Conservation (phyloP, 2,797 vertebrate species). For the Pterois miles region DNA sequence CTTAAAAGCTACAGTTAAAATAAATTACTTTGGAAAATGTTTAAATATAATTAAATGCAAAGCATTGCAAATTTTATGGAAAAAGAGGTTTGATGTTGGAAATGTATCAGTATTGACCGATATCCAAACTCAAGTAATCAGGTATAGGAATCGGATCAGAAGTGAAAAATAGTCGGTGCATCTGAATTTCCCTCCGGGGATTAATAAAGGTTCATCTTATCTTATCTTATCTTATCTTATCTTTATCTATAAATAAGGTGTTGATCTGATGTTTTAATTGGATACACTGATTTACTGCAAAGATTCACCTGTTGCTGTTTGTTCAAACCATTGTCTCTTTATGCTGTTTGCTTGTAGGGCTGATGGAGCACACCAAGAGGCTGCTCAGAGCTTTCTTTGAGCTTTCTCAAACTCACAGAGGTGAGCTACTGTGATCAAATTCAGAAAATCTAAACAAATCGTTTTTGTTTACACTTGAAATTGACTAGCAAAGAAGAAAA, state of each 20-base stretch:
- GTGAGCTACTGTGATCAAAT: constrained; percentile 70
- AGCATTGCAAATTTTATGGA: no score
- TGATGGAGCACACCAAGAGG: constrained; percentile 97
- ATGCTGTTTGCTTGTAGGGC: constrained; percentile 79
- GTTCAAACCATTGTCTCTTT: constrained; percentile 1
- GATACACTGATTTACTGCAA: not conserved
- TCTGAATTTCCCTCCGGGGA: no score
- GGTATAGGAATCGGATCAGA: no score
- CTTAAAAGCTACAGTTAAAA: no score
- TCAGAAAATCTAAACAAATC: not conserved
- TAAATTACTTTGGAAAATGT: no score
- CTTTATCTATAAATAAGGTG: not conserved
- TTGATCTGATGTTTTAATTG: not conserved
- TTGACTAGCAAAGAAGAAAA: not conserved
- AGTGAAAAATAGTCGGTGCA: no score
- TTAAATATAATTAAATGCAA: no score
- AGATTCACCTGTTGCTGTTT: not conserved
- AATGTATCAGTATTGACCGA: no score
- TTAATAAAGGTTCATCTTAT: no score
- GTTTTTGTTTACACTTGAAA: not conserved
- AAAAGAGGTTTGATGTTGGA: no score
- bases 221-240: no score
- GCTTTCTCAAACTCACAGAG: constrained; percentile 97
- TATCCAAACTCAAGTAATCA: no score
- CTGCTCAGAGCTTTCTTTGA: constrained; percentile 97